Percentiles rank a stretch among this genome's conserved stretches.
These are phyloP conservation scores for Dromiciops gliroides DNA, from an alignment of 2,113 vertebrate genomes.

Conservation along the genomic window DNA sequence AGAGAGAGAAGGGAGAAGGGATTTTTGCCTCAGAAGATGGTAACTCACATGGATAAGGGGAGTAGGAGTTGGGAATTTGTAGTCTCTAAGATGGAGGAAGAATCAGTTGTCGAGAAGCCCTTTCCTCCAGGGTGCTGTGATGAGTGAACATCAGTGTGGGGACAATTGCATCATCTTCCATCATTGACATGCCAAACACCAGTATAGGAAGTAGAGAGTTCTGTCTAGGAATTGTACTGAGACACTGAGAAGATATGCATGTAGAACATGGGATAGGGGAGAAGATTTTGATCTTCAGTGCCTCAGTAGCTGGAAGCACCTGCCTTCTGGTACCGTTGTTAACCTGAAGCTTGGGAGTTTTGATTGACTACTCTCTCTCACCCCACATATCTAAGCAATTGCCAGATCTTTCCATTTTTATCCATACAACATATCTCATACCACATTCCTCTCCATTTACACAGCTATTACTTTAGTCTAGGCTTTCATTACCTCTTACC, in stretches of 20 bases:
- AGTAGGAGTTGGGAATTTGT: neutral
- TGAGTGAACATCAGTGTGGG: neutral
- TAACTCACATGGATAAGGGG: neutral
- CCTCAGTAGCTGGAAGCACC: neutral
- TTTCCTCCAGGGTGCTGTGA: neutral
- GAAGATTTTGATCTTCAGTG: neutral
- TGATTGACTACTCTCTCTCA: neutral
- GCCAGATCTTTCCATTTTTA: neutral
- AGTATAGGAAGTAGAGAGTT: neutral
- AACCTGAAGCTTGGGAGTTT: neutral
- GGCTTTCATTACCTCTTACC: too few relatives aligned
- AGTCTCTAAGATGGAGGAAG: neutral
- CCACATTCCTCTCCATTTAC: too few relatives aligned
- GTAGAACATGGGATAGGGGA: neutral
- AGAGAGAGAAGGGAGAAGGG: neutral
- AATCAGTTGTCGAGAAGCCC: neutral
- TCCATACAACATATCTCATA: too few relatives aligned
- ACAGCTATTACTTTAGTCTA: too few relatives aligned
- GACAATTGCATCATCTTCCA: neutral
- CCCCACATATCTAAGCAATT: neutral
- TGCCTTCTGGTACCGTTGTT: neutral
- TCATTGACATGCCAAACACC: neutral
- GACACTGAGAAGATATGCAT: neutral
- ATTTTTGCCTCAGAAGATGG: neutral
- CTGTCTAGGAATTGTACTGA: neutral